phyloP scores from a whole-genome alignment of 1,140 invertebrate genomes.

The Hylaeus volcanicus region DNA sequence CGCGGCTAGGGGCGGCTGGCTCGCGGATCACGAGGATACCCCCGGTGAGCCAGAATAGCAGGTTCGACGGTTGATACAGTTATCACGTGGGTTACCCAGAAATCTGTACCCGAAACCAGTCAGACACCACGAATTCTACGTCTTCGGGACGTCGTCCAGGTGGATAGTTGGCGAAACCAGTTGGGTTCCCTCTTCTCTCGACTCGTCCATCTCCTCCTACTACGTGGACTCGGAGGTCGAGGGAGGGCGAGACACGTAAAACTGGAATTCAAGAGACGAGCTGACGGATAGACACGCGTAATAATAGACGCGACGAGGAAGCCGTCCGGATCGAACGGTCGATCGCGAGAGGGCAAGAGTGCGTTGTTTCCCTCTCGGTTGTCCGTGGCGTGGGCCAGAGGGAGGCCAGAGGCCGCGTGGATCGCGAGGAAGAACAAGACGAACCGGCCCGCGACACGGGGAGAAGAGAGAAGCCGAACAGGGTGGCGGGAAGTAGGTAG shows the following conservation, averaged over 20 bases:
- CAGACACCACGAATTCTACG: constrained; percentile 64
- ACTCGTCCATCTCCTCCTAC: constrained; percentile 58
- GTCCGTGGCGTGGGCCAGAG: constrained; percentile 15
- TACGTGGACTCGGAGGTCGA: constrained; percentile 39
- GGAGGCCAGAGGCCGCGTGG: background rate
- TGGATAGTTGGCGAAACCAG: constrained; percentile 64
- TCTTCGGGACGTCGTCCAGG: constrained; percentile 51
- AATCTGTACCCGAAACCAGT: constrained; percentile 61
- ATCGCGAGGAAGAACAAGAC: constrained; percentile 16
- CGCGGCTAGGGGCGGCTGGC: constrained; percentile 6
- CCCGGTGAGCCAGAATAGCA: constrained; percentile 44
- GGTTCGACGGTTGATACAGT: constrained; percentile 60
- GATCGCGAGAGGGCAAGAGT: constrained; percentile 39
- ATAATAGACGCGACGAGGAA: constrained; percentile 75
- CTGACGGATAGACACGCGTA: constrained; percentile 74
- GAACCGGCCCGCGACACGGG: constrained; percentile 15
- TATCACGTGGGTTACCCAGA: constrained; percentile 46
- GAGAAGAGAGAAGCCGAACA: constrained; percentile 51
- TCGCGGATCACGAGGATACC: constrained; percentile 19
- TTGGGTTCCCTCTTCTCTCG: constrained; percentile 55
- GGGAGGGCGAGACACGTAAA: constrained; percentile 67
- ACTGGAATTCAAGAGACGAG: constrained; percentile 73
- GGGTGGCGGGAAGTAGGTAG: constrained; percentile 71
- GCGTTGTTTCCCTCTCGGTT: background rate
- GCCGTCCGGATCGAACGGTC: constrained; percentile 44